Base-by-base conservation (phyloP, 2,888 invertebrate genomes). In the Fragum whitleyi region DNA sequence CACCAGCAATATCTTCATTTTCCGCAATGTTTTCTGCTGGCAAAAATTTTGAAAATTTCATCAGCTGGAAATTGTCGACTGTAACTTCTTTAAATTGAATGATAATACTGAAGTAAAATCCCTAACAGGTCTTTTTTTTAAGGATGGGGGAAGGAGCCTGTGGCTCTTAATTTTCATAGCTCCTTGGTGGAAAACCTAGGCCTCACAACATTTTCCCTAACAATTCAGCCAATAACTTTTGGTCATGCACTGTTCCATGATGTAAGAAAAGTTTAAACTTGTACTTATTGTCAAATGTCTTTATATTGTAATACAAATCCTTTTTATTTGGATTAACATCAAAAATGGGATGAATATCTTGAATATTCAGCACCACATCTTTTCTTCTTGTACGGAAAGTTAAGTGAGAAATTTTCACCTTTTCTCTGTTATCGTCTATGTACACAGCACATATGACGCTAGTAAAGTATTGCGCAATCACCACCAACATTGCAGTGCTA, bases 351-450 rank as follows among this genome's bases (percentile, higher is more conserved):
- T 62, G 59, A 71, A 83, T 74, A n/a, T 76, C 76, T 28, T 69
- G 28, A 0, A 83, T 1, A 29, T 73, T 55, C 7, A 79, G 19
- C 3, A 42, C 23, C 21, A 73, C 42, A 26, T 79, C 74, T 62
- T 74, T 73, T 76, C 76, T 62, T 0, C 69, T 47, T 2, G 76
- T 70, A 69, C 79, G 79, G 57, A 79, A 83, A 62, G 73, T 77
- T 23, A 83, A 51, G 62, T 83, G 82, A 29, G 82, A 76, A 51
- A 83, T 74, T 7, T 70, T 42, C 6, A 83, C 79, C 19, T 53
- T 69, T 26, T 73, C 59, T 26, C 39, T 32, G 7, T 70, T 62
- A 26, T 62, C 36, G 21, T 83, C 55, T 21, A 74, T 62, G 23
- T 77, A 71, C 55, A 83, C 19, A 7, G 62, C 70, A 69, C 82